phyloP scores from a whole-genome alignment of 2,113 vertebrate species.

The Blennius ocellaris region DNA sequence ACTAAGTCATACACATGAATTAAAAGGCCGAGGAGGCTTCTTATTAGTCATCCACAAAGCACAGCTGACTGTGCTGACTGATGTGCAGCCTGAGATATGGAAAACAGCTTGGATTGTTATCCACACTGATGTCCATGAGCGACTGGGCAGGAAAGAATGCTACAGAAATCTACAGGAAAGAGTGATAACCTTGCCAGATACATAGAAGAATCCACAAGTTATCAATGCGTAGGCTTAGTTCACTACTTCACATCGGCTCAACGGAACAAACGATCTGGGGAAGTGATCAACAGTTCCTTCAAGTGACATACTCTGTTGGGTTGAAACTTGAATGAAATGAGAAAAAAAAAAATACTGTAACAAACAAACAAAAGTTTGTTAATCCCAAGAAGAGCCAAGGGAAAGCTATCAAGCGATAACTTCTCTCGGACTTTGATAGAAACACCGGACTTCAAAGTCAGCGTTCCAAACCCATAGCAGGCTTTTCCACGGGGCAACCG shows the following conservation, averaged over 20 bases:
- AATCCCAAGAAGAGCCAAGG: slow-evolving; percentile 42
- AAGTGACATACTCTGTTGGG: background rate
- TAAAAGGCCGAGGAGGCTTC: background rate
- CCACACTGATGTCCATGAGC: background rate
- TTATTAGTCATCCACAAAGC: background rate
- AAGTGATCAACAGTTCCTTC: background rate
- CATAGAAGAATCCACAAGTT: too few relatives aligned
- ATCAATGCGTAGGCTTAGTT: too few relatives aligned
- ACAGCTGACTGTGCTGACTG: background rate
- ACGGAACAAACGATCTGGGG: background rate
- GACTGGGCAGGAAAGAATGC: background rate
- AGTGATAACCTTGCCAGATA: too few relatives aligned
- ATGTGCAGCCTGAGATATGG: background rate
- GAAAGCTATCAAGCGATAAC: slow-evolving; percentile 46
- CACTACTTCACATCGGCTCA: background rate
- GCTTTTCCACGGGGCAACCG: slow-evolving; percentile 39
- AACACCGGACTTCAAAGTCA: slow-evolving; percentile 64
- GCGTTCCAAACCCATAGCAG: slow-evolving; percentile 44
- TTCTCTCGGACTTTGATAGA: slow-evolving; percentile 33
- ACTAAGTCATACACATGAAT: background rate
- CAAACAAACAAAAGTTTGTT: slow-evolving; percentile 50
- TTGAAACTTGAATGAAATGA: slow-evolving; percentile 21
- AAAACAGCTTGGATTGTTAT: background rate
- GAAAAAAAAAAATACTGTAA: slow-evolving; percentile 20
- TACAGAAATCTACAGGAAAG: background rate